Percentiles rank a stretch among this genome's conserved stretches.
phyloP scores from a whole-genome alignment of 1,140 invertebrate genomes.

The Varroa destructor region DNA sequence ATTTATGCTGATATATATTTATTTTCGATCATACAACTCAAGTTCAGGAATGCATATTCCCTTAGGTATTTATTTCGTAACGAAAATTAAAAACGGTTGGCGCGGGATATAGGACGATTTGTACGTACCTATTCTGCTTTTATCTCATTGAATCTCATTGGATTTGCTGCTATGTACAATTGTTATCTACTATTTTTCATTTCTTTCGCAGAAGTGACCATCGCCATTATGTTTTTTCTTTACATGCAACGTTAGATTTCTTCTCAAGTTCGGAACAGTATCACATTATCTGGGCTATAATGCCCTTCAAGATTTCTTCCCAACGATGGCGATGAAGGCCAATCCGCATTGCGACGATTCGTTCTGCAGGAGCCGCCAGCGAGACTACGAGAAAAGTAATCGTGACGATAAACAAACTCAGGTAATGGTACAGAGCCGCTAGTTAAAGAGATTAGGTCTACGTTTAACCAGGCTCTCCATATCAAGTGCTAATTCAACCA shows the following conservation, averaged over 20 bases:
- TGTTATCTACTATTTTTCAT: too few species aligned
- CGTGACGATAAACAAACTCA: neutral
- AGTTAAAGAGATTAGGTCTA: neutral
- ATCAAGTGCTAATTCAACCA: neutral
- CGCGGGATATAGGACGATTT: too few species aligned
- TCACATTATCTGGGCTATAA: conserved; percentile 90
- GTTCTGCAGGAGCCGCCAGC: conserved; percentile 60
- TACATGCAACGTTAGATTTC: conserved; percentile 46
- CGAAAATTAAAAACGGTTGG: too few species aligned
- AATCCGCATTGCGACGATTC: conserved; percentile 80
- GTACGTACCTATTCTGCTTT: too few species aligned
- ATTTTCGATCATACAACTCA: too few species aligned
- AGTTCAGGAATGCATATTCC: too few species aligned
- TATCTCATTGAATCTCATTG: too few species aligned
- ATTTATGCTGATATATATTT: too few species aligned
- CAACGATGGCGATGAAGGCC: conserved; percentile 76
- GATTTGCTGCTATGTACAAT: too few species aligned
- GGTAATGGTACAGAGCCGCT: neutral
- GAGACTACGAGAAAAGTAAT: conserved; percentile 47
- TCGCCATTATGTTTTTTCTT: too few species aligned
- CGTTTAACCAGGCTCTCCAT: neutral
- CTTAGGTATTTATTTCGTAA: too few species aligned
- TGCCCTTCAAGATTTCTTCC: conserved; percentile 91
- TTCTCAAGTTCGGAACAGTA: conserved; percentile 78
- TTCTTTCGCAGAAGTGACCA: too few species aligned